Base-by-base conservation (phyloP, 1,140 invertebrate genomes). In the Orius laevigatus region DNA sequence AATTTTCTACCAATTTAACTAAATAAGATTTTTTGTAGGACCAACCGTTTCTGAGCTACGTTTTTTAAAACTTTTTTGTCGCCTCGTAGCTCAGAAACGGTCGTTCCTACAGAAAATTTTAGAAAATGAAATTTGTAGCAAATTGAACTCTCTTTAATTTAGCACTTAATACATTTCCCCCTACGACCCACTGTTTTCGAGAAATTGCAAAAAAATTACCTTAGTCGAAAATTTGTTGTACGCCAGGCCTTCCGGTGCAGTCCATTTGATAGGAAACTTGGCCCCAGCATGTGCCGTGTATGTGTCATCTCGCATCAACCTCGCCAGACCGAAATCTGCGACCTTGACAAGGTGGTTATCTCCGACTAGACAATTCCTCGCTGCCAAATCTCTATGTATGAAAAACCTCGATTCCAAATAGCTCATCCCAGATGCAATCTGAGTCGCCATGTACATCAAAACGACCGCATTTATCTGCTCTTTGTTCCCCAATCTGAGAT, bases 251-350 rank as follows among this genome's bases (percentile, higher is more conserved):
- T 98, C 95, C 2, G 95, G 95, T 31, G 95, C 93, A 2, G 95
- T 98, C 95, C 95, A 98, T 66, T 98, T 98, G 59, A 98, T 98
- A 31, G 95, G 94, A 69, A 98, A 98, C 71, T 97, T 97, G 49
- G 92, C 92, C 38, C 94, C 93, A 38, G 90, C 91, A 65, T 97
- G 92, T 19, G 94, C 94, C 18, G 94, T 97, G 66, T 98, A 98
- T 1, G 83, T 86, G 60, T 96, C 92, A 60, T 97, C 92, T 45
- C 93, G 76, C 90, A 98, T 97, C 39, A 98, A 70, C 15, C 95
- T 72, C 0, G 96, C 95, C 52, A 99, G 70, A 14, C 96, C 96
- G 68, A 99, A 99, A 71, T 99, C 95, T 16, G 94, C 95, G 45
- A 89, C 84, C 70, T 90, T 88, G 55, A 81, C 81, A 39, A 58